A percentile compares a stretch with the other conserved stretches of the same genome.
Evolutionary conservation across 1,140 invertebrate species (phyloP).

Genomic region (Drepana arcuata): DNA sequence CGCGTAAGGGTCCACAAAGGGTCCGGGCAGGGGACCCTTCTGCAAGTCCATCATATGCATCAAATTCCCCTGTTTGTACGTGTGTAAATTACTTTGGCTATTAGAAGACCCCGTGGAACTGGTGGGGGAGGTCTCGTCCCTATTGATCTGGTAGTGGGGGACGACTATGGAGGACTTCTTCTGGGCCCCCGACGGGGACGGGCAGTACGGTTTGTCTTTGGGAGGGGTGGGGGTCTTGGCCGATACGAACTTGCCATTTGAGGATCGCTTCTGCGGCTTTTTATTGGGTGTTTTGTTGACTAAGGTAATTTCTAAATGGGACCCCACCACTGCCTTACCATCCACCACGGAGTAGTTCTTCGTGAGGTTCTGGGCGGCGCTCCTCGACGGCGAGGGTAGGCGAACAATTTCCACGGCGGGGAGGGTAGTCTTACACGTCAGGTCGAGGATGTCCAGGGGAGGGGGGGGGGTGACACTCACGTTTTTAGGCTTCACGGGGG

Average conservation of each 20-base stretch:
- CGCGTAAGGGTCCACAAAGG: slow-evolving; percentile 57
- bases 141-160: slow-evolving; percentile 41
- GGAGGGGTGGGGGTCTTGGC: slow-evolving; percentile 47
- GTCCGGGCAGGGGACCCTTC: slow-evolving; percentile 24
- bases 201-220: slow-evolving; percentile 34
- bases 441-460: slow-evolving; percentile 66
- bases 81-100: slow-evolving; percentile 18
- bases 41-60: slow-evolving; percentile 41
- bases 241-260: slow-evolving; percentile 60
- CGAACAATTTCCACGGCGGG: slow-evolving; percentile 68
- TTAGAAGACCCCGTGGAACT: slow-evolving; percentile 23
- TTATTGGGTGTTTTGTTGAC: slow-evolving; percentile 46
- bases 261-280: slow-evolving; percentile 45
- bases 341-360: slow-evolving; percentile 54
- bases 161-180: slow-evolving; percentile 39
- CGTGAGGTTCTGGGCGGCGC: slow-evolving; percentile 43
- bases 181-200: slow-evolving; percentile 14
- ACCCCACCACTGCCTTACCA: slow-evolving; percentile 59
- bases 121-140: slow-evolving; percentile 32
- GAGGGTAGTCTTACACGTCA: slow-evolving; percentile 59
- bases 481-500: slow-evolving; percentile 40
- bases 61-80: slow-evolving; percentile 26
- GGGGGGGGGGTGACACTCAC: slow-evolving; percentile 17
- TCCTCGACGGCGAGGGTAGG: slow-evolving; percentile 32
- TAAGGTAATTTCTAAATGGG: slow-evolving; percentile 76